These are phyloP conservation scores for Epinotia ramella DNA, from an alignment of 2,888 invertebrate species.

Conservation along the genomic window DNA sequence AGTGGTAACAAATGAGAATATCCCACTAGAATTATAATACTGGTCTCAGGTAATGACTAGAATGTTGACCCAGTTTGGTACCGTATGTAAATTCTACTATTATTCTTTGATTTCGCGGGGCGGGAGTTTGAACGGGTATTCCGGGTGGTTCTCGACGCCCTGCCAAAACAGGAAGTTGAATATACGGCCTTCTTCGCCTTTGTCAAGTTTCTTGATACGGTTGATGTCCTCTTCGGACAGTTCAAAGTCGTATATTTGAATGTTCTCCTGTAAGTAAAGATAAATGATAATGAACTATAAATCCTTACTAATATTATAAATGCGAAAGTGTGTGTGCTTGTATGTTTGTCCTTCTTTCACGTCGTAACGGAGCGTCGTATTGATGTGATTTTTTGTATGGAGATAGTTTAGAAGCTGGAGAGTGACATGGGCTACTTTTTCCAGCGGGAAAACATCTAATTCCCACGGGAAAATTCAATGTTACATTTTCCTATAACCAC, in stretches of 20 bases:
- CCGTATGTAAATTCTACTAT: background rate
- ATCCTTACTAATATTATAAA: no score
- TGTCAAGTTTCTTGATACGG: conserved; percentile 84
- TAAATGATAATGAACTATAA: conserved; percentile 15
- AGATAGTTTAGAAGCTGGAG: no score
- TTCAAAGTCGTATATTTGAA: conserved; percentile 88
- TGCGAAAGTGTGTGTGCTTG: no score
- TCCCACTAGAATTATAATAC: conserved; percentile 12
- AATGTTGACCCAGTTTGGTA: conserved; percentile 45
- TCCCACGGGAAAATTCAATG: no score
- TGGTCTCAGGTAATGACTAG: conserved; percentile 55
- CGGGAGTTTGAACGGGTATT: conserved; percentile 86
- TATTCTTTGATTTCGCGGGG: conserved; percentile 4
- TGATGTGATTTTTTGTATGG: no score
- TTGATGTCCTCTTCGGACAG: conserved; percentile 83
- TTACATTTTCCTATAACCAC: no score
- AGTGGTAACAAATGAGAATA: background rate
- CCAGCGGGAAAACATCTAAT: no score
- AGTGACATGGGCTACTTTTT: no score
- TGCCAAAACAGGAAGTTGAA: conserved; percentile 89
- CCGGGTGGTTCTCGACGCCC: conserved; percentile 88
- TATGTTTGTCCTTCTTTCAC: no score
- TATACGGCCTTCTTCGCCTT: conserved; percentile 87
- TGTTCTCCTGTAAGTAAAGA: conserved; percentile 83
- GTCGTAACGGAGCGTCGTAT: no score